A percentile compares a stretch with the other conserved stretches of the same genome.
These are phyloP conservation scores for Alosa alosa DNA, from an alignment of 2,113 vertebrate genomes.

Conservation along the genomic window DNA sequence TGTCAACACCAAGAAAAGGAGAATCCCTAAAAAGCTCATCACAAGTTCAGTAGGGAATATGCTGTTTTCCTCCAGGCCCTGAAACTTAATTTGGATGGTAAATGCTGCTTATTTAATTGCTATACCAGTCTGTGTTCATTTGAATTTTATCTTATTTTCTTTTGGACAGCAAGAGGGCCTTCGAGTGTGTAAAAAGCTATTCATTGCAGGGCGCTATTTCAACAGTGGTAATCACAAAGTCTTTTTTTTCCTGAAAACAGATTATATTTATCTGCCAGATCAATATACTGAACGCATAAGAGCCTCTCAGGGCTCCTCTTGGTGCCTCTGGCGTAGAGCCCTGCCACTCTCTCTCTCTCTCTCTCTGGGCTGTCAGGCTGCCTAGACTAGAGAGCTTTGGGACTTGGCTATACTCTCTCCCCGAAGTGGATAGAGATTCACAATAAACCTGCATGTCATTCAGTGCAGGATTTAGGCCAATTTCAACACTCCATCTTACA, in stretches of 20 bases:
- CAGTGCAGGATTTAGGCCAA: neutral
- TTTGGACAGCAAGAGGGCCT: neutral
- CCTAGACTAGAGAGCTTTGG: neutral
- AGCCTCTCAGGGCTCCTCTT: neutral
- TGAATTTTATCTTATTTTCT: neutral
- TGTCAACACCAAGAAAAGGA: neutral
- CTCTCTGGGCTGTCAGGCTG: neutral
- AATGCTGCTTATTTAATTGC: neutral
- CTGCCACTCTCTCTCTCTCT: neutral
- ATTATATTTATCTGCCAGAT: conserved; percentile 10
- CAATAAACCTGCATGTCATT: neutral
- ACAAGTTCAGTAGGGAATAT: neutral
- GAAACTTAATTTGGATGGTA: conserved; percentile 8
- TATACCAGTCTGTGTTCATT: neutral
- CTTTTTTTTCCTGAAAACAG: neutral
- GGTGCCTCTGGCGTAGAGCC: neutral
- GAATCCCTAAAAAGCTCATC: neutral
- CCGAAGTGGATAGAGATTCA: neutral
- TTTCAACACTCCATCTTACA: neutral
- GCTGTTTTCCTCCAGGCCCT: neutral
- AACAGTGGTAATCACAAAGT: neutral
- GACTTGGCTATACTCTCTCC: neutral
- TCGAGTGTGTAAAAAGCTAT: neutral
- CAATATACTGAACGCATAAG: neutral
- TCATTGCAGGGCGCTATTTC: neutral